Base-by-base conservation (phyloP, 2,888 invertebrate species). In the Fissipunctia ypsillon region DNA sequence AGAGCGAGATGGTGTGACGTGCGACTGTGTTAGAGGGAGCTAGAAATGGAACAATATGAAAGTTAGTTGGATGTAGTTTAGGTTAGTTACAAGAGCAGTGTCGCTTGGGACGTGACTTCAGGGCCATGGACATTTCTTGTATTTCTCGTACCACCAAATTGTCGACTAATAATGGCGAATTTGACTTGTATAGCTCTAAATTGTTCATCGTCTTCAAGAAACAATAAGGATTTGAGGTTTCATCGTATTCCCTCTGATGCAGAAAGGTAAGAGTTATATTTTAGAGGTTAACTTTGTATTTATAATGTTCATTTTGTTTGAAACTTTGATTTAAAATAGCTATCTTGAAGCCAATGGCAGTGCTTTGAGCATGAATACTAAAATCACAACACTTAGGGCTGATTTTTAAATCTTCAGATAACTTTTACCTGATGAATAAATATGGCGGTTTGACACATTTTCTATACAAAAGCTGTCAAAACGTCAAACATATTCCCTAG, bases 171-270 rank as follows among this genome's bases (percentile, higher is more conserved):
- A 38, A 74, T 73, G 73, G 5, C 45, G 28, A 43, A 72, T 43
- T 22, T 41, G 1, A 71, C 74, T 38, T 73, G 73, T 56, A 43
- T 56, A 0, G 73, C 45, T 41, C 31, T 16, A 6, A 19, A 63
- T 16, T 73, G 73, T 38, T 31, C 19, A n/a, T 63, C 73, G 0
- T 41, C 73, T 54, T 38, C 48, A 31, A 73, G 5, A 41, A 38
- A n/a, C 9, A 45, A 54, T 38, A 12, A 57, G n/a, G 28, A 45
- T 43, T 63, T 74, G 19, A 74, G 2, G 28, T 73, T 73, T 48
- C 63, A 73, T 63, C 45, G 14, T 10, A n/a, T 73, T 74, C 73
- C 73, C 2, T 19, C 4, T 28, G 61, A 74, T 38, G 19, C 19
- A 54, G 19, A 48, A 56, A 61, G 73, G 73, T 73, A 70, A 71